phyloP scores from a whole-genome alignment of 2,888 invertebrate genomes.

The Cremastinae sp. region DNA sequence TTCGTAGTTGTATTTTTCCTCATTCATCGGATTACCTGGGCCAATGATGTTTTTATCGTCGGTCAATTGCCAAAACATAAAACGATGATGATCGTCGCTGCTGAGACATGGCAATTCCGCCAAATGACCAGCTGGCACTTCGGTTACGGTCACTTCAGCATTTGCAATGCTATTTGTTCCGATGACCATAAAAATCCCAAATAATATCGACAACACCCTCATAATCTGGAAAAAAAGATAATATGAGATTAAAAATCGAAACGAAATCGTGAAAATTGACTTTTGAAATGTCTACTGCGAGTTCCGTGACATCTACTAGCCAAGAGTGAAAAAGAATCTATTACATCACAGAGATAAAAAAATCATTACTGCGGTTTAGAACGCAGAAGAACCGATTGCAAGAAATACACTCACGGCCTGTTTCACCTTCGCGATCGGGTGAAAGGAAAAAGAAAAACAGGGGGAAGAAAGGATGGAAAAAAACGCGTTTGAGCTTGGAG shows the following conservation, averaged over 20 bases:
- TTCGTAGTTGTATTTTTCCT: conserved; percentile 85
- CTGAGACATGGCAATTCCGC: conserved; percentile 84
- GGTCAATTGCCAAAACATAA: conserved; percentile 85
- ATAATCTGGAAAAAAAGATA: conserved; percentile 66
- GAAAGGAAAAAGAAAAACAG: background rate
- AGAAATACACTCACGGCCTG: background rate
- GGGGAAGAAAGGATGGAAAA: background rate
- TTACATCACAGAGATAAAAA: background rate
- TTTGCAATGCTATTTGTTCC: conserved; percentile 56
- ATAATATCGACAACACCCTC: conserved; percentile 60
- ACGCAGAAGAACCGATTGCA: background rate
- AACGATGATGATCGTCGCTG: conserved; percentile 85
- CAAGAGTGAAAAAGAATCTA: background rate
- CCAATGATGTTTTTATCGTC: conserved; percentile 83
- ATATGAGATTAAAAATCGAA: background rate
- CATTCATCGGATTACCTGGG: conserved; percentile 84
- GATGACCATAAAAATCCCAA: conserved; percentile 65
- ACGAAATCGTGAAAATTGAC: background rate
- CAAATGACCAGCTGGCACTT: conserved; percentile 83
- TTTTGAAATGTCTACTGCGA: background rate
- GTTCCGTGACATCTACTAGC: background rate
- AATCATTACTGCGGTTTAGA: background rate
- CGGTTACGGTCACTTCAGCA: conserved; percentile 74
- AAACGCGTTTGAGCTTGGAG: background rate
- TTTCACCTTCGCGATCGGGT: too few species aligned